Conservation (phyloP, 2,888 invertebrate species). For the Aphodius granarius region DNA sequence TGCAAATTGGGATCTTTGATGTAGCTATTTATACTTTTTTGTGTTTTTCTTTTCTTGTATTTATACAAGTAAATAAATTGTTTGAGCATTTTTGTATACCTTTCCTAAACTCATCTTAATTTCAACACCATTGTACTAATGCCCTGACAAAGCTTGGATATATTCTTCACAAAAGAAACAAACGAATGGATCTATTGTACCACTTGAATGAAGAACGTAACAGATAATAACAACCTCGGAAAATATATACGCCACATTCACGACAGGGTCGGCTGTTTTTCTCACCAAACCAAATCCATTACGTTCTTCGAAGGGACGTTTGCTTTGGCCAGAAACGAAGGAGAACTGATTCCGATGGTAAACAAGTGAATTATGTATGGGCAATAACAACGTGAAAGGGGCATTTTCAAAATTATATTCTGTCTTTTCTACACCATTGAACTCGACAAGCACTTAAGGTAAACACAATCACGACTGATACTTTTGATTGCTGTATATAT, state of each 20-base stretch:
- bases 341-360: background rate
- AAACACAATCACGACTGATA: background rate
- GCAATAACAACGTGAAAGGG: background rate
- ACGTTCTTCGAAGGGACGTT: background rate
- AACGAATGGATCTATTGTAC: background rate
- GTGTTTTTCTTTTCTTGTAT: too few species aligned
- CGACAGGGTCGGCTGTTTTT: background rate
- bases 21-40: too few species aligned
- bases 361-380: background rate
- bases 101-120: background rate
- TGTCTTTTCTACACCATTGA: background rate
- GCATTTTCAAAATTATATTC: background rate
- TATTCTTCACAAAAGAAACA: background rate
- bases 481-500: background rate
- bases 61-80: too few species aligned
- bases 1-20: too few species aligned
- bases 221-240: background rate
- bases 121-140: background rate
- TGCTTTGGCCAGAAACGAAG: background rate
- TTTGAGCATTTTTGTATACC: too few species aligned
- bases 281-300: background rate
- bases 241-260: background rate
- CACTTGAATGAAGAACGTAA: background rate
- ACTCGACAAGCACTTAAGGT: background rate
- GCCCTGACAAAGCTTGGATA: background rate